These are phyloP conservation scores for Spisula subtruncata DNA, from an alignment of 2,888 invertebrate species.

Conservation along the genomic window DNA sequence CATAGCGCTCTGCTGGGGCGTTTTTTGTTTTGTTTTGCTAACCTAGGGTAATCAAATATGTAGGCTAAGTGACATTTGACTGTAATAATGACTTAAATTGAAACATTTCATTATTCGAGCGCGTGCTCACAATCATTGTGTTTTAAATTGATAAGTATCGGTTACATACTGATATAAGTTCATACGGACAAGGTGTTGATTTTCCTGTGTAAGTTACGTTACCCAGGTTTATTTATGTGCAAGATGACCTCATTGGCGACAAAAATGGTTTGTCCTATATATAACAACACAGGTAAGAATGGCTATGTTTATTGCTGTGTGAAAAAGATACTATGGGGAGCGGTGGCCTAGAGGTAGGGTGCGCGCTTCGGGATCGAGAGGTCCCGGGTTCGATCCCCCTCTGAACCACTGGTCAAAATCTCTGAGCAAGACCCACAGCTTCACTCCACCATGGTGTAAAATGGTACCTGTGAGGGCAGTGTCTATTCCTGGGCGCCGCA, in stretches of 20 bases:
- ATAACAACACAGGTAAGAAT: slow-evolving; percentile 38
- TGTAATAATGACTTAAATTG: background rate
- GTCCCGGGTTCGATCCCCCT: too few relatives aligned
- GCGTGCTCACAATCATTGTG: background rate
- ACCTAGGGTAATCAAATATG: background rate
- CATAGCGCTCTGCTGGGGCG: too few relatives aligned
- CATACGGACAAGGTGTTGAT: too few relatives aligned
- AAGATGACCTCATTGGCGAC: slow-evolving; percentile 14
- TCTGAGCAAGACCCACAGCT: too few relatives aligned
- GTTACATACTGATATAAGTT: too few relatives aligned
- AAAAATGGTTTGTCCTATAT: slow-evolving; percentile 35
- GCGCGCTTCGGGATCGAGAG: too few relatives aligned
- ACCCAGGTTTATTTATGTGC: background rate
- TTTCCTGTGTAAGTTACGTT: background rate
- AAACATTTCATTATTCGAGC: background rate
- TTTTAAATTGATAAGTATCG: background rate
- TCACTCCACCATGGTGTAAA: too few relatives aligned
- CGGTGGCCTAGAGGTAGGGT: too few relatives aligned
- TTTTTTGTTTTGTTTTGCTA: background rate
- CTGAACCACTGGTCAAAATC: too few relatives aligned
- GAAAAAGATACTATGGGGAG: too few relatives aligned
- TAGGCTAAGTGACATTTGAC: background rate
- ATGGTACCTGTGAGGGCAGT: too few relatives aligned
- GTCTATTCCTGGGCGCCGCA: too few relatives aligned
- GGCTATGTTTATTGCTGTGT: background rate